Conservation (phyloP, 2,113 vertebrate species). For the Cyprinodon brontotheroides region DNA sequence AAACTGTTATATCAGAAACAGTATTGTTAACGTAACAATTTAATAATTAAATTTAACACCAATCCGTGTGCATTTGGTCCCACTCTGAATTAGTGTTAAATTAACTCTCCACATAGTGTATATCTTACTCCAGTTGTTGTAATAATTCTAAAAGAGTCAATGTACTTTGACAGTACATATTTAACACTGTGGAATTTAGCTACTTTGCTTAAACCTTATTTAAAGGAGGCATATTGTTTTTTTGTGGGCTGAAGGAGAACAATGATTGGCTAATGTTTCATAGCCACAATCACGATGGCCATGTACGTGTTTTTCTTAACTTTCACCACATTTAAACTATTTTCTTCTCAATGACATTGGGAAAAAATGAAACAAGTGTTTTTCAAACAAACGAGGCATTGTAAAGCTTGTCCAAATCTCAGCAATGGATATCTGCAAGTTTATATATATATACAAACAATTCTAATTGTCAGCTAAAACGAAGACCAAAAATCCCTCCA, state of each 20-base stretch:
- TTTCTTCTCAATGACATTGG: not conserved
- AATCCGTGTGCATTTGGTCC: no score
- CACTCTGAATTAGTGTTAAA: no score
- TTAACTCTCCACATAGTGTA: no score
- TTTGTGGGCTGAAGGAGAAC: not conserved
- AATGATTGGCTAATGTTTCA: not conserved
- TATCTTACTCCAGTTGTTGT: no score
- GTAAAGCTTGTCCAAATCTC: conserved; percentile 3
- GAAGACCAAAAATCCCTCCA: conserved; percentile 1
- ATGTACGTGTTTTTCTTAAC: no score
- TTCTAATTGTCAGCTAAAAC: conserved; percentile 3
- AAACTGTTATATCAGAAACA: no score
- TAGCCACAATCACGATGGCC: not conserved
- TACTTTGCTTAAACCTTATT: not conserved
- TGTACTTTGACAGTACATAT: no score
- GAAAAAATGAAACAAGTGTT: not conserved
- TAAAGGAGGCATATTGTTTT: not conserved
- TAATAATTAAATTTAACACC: no score
- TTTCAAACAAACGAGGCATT: conserved; percentile 12
- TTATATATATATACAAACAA: conserved; percentile 5
- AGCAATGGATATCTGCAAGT: conserved; percentile 11
- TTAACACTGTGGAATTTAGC: no score
- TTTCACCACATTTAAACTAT: not conserved
- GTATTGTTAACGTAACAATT: no score
- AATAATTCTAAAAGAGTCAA: no score